These are phyloP conservation scores for Megamerina dolium DNA, from an alignment of 2,888 invertebrate species.

Conservation along the genomic window DNA sequence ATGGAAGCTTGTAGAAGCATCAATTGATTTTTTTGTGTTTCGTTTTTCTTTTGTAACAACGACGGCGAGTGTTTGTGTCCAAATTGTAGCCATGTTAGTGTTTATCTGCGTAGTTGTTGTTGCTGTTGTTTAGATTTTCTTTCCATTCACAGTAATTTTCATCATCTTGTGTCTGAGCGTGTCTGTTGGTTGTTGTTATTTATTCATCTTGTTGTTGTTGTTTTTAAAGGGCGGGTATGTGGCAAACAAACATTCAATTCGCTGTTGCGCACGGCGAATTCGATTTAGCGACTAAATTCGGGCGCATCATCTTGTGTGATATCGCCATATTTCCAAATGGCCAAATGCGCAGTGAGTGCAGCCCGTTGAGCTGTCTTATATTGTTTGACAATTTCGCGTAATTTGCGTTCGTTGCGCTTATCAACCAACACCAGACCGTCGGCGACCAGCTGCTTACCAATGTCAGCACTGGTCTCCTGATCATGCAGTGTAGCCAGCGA, in stretches of 20 bases:
- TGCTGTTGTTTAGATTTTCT: background rate
- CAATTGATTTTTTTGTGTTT: conserved; percentile 11
- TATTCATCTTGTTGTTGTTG: no score
- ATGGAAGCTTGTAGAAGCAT: background rate
- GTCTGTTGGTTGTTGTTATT: no score
- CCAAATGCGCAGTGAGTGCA: conserved; percentile 78
- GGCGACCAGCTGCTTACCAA: conserved; percentile 71
- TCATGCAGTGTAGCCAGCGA: conserved; percentile 47
- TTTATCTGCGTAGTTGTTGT: background rate
- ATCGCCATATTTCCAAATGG: conserved; percentile 99
- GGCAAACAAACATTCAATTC: conserved; percentile 46
- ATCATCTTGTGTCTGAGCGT: conserved; percentile 10
- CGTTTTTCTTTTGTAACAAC: conserved; percentile 9
- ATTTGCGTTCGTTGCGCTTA: conserved; percentile 70
- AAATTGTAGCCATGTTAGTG: background rate
- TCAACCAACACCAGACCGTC: conserved; percentile 84
- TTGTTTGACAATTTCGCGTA: conserved; percentile 70
- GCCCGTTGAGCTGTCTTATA: conserved; percentile 80
- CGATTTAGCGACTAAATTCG: conserved; percentile 46
- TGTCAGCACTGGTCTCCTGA: conserved; percentile 43
- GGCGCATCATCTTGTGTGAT: conserved; percentile 55
- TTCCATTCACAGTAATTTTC: conserved; percentile 3
- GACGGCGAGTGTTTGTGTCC: background rate
- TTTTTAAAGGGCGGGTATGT: conserved; percentile 49
- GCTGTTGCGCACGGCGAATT: conserved; percentile 26